Evolutionary conservation across 2,888 invertebrate genomes (phyloP), one percentile per base, ranked within the genome.

Genomic region (Cheilosia variabilis): DNA sequence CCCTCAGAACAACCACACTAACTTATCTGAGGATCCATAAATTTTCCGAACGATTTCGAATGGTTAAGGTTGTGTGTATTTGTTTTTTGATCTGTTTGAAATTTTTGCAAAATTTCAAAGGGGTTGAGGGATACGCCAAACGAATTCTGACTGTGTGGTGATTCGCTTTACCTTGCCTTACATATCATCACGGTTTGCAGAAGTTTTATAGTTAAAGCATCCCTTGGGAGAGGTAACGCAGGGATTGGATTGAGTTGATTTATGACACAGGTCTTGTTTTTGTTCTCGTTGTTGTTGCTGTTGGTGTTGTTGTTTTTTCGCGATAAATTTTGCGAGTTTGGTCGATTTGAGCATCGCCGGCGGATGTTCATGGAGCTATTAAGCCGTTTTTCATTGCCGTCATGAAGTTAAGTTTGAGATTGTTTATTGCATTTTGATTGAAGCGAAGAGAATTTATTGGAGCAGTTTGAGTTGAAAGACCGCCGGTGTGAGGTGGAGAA

Each of bases 21-120:
- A 86, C 84, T 76, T 76, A 66, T 86, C 80, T 76, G 63, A 66
- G 55, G 71, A 80, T 80, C 80, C 76, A 86, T 86, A 86, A 76
- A 86, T 86, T 86, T 86, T 76, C 84, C 71, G 17, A 76, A 15
- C 76, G 66, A 76, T 86, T 86, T 80, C 75, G 71, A 76, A 76
- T 71, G 71, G 80, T 65, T 66, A 65, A 80, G 66, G 66, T 60
- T 73, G 10, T 60, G 52, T 72, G 7, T 9, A 9, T 41, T 50
- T 50, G 37, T 15, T 69, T 73, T 73, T 78, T 83, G 71, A 83
- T 78, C 78, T 78, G 53, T 66, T 41, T 63, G 72, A 55, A 68
- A 77, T 69, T 58, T 81, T 76, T 47, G 53, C 41, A 37, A 41
- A 53, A 43, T 34, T 31, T 13, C 19, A 19, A 63, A 62, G 50